phyloP scores from a whole-genome alignment of 2,797 vertebrate genomes.

The Sebastes kiyomatsui region DNA sequence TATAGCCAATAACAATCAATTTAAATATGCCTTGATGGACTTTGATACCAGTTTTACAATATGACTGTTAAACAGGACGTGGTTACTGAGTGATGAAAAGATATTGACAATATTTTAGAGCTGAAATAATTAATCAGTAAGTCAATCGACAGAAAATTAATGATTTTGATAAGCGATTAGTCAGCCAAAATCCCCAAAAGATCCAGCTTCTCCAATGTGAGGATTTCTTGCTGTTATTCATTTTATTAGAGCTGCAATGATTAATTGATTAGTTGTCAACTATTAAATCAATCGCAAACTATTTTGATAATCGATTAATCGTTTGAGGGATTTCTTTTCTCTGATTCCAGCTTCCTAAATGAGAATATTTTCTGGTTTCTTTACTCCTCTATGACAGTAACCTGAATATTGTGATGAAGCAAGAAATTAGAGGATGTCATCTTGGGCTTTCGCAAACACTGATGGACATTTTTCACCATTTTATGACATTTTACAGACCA shows the following conservation, averaged over 20 bases:
- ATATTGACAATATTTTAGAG: background rate
- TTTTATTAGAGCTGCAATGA: no score
- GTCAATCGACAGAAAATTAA: background rate
- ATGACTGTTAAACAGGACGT: background rate
- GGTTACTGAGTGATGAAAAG: background rate
- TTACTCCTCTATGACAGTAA: no score
- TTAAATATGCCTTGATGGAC: background rate
- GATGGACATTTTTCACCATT: fast-evolving
- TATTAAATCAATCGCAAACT: no score
- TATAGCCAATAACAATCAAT: background rate
- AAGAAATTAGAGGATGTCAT: fast-evolving
- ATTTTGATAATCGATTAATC: no score
- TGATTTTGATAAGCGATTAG: background rate
- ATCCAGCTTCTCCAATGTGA: background rate
- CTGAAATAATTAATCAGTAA: background rate
- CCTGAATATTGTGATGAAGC: fast-evolving
- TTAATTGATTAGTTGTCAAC: no score
- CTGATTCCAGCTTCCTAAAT: no score
- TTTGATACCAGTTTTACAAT: background rate
- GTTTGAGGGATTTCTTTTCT: no score
- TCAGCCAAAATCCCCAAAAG: background rate
- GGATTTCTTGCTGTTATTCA: fast-evolving
- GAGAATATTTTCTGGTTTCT: no score
- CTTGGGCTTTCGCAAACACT: no score
- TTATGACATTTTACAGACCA: fast-evolving